Percentiles rank a stretch among this genome's conserved stretches.
phyloP scores from a whole-genome alignment of 2,888 invertebrate species.

The Orthonevra nobilis region DNA sequence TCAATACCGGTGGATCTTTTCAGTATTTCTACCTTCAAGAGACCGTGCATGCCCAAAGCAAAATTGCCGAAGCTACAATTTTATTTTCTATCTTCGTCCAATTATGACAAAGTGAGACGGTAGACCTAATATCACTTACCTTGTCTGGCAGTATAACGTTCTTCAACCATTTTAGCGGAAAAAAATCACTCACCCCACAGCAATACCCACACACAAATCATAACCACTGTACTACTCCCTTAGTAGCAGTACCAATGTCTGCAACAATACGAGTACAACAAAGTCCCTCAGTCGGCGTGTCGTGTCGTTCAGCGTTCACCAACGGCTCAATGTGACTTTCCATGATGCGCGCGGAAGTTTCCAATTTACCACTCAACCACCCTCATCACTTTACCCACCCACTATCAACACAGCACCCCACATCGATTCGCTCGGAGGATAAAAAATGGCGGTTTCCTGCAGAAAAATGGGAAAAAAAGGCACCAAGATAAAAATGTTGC shows the following conservation, averaged over 20 bases:
- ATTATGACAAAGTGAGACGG: constrained; percentile 43
- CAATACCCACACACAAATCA: constrained; percentile 42
- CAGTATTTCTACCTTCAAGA: constrained; percentile 17
- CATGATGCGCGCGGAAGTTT: constrained; percentile 71
- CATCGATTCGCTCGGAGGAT: constrained; percentile 30
- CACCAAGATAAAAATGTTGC: no score
- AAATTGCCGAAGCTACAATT: constrained; percentile 39
- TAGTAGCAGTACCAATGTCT: constrained; percentile 42
- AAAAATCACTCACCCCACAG: constrained; percentile 7
- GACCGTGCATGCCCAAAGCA: constrained; percentile 10
- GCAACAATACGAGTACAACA: constrained; percentile 39
- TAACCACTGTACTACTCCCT: constrained; percentile 29
- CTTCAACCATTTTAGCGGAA: constrained; percentile 26
- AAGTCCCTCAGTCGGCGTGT: constrained; percentile 36
- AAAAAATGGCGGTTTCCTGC: constrained; percentile 75
- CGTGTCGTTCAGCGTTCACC: no score
- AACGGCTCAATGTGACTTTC: constrained; percentile 56
- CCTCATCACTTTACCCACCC: constrained; percentile 47
- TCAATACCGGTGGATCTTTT: constrained; percentile 42
- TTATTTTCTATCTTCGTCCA: constrained; percentile 23
- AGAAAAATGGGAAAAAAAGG: constrained; percentile 60
- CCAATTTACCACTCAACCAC: constrained; percentile 72
- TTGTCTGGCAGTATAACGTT: constrained; percentile 45
- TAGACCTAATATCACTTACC: constrained; percentile 46
- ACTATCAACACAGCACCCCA: constrained; percentile 16